Conservation (phyloP, 1,140 invertebrate species). For the Parapsyche elsis region DNA sequence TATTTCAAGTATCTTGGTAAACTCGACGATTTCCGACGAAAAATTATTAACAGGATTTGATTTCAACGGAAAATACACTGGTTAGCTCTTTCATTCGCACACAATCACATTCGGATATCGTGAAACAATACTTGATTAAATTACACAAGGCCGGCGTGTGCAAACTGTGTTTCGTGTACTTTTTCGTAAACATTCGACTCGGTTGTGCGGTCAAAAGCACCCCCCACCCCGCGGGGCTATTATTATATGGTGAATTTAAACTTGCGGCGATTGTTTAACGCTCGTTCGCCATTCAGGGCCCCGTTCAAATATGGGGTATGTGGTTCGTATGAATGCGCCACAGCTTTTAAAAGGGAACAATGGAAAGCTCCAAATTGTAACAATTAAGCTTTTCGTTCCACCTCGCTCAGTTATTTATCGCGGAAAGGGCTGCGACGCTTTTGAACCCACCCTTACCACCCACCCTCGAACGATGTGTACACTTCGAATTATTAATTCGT, state of each 20-base stretch:
- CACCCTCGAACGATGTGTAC: no score
- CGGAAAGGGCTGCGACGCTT: background rate
- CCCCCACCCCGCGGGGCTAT: background rate
- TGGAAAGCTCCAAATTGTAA: conserved; percentile 3
- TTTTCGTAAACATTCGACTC: background rate
- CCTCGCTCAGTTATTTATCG: conserved; percentile 12
- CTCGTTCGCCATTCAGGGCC: background rate
- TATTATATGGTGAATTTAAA: conserved; percentile 5
- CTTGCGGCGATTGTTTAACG: background rate
- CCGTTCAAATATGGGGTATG: conserved; percentile 9
- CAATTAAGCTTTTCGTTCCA: conserved; percentile 24
- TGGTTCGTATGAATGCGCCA: conserved; percentile 10
- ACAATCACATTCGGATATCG: no score
- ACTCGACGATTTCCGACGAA: no score
- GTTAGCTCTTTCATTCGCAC: no score
- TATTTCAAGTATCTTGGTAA: no score
- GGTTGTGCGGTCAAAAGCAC: background rate
- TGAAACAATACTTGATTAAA: no score
- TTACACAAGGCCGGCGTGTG: no score
- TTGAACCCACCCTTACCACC: background rate
- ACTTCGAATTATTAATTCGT: no score
- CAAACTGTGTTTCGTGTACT: no score
- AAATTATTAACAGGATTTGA: no score
- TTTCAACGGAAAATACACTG: no score
- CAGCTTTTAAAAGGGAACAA: conserved; percentile 3